phyloP scores from a whole-genome alignment of 2,113 vertebrate genomes.

The Cyphomyrus plagiostoma region DNA sequence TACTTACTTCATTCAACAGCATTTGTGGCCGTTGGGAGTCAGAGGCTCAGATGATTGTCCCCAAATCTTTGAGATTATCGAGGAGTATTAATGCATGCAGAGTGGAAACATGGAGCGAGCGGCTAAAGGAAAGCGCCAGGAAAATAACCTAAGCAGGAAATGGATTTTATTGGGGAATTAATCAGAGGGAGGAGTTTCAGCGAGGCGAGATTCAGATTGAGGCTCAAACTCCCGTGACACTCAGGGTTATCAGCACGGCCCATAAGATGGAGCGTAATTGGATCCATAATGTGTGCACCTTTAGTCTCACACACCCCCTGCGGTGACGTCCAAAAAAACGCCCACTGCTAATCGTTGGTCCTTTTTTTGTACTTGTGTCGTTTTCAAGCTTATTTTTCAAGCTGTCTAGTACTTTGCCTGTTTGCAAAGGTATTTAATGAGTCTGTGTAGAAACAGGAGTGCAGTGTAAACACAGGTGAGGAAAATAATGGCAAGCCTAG shows the following conservation, averaged over 20 bases:
- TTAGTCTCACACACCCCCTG: conserved; percentile 54
- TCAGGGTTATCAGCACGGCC: conserved; percentile 61
- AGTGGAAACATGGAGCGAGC: conserved; percentile 39
- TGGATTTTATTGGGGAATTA: conserved; percentile 72
- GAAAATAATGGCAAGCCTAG: not conserved
- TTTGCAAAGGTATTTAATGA: not conserved
- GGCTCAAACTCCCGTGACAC: conserved; percentile 66
- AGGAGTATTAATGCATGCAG: conserved; percentile 38
- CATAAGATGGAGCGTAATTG: conserved; percentile 62
- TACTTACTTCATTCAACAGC: conserved; percentile 11
- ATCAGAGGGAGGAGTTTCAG: conserved; percentile 61
- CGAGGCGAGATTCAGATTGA: conserved; percentile 65
- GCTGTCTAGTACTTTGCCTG: not conserved
- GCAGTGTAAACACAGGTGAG: not conserved
- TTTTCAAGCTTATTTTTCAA: not conserved
- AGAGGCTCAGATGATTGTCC: conserved; percentile 27
- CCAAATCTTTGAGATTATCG: conserved; percentile 37
- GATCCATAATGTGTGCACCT: conserved; percentile 59
- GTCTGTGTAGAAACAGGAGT: not conserved
- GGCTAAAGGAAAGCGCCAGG: conserved; percentile 50
- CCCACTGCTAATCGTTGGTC: not conserved
- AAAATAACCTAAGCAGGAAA: conserved; percentile 66
- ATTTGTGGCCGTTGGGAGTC: conserved; percentile 21
- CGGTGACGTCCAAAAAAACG: not conserved
- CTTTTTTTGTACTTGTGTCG: not conserved